phyloP scores from a whole-genome alignment of 1,140 invertebrate species.

The Drosophila leontia region DNA sequence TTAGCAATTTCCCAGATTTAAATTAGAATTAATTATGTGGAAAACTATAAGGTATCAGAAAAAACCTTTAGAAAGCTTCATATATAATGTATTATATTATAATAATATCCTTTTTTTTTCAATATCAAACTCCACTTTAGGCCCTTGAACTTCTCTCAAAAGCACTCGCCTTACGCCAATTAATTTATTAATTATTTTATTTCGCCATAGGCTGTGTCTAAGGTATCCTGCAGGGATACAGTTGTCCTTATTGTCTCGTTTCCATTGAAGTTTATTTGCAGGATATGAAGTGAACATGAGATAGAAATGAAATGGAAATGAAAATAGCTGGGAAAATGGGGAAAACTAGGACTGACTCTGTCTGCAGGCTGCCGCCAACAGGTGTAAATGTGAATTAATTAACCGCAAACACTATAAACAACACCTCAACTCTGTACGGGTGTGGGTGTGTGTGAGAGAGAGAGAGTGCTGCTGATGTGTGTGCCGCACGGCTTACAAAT shows the following conservation, averaged over 20 bases:
- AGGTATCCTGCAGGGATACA: conserved; percentile 12
- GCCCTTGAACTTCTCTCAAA: neutral
- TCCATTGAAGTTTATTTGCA: too few species aligned
- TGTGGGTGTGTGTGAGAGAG: conserved; percentile 18
- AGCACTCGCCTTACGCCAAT: neutral
- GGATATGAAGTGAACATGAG: conserved; percentile 67
- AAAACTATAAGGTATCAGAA: neutral
- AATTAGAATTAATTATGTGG: neutral
- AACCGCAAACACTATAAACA: conserved; percentile 84
- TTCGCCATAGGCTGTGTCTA: neutral
- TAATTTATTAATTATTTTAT: conserved; percentile 10
- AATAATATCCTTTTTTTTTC: too few species aligned
- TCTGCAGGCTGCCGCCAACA: conserved; percentile 70
- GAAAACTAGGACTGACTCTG: conserved; percentile 31
- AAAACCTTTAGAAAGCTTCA: too few species aligned
- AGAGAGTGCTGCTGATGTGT: conserved; percentile 18
- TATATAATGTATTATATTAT: too few species aligned
- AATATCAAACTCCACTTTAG: neutral
- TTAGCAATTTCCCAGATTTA: neutral
- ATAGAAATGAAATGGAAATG: conserved; percentile 48
- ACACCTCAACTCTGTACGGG: conserved; percentile 49
- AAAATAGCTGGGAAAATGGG: conserved; percentile 47
- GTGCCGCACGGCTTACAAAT: conserved; percentile 62
- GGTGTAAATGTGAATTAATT: conserved; percentile 85
- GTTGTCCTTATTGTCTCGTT: conserved; percentile 32